Conservation (phyloP, 2,797 vertebrate genomes). For the Coracias cyanogaster region DNA sequence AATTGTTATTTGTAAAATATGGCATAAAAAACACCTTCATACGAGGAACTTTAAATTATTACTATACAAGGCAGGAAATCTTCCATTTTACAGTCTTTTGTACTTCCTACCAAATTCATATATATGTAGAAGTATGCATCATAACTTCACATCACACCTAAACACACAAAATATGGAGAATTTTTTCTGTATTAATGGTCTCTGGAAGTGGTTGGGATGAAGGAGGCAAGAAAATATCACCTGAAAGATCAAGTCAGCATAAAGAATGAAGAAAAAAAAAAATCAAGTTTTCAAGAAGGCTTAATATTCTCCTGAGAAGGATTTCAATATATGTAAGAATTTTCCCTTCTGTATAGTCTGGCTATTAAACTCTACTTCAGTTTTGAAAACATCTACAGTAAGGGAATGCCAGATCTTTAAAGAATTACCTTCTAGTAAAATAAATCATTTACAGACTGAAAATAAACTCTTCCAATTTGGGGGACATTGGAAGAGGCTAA, state of each 20-base stretch:
- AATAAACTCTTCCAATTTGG: not conserved
- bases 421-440: not conserved
- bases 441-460: not conserved
- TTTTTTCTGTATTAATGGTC: not conserved
- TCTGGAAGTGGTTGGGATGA: not conserved
- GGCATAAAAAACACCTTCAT: not conserved
- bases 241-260: not conserved
- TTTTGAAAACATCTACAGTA: not conserved
- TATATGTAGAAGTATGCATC: not conserved
- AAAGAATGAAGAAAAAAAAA: not conserved
- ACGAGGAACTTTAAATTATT: not conserved
- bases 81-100: not conserved
- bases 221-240: not conserved
- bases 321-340: not conserved
- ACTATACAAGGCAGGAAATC: not conserved
- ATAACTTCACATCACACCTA: not conserved
- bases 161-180: not conserved
- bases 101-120: not conserved
- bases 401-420: not conserved
- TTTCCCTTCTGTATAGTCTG: not conserved
- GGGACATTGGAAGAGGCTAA: not conserved
- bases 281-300: not conserved
- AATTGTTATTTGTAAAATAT: not conserved
- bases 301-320: not conserved
- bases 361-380: rapidly evolving